A percentile compares a stretch with the other conserved stretches of the same genome.
Evolutionary conservation across 2,113 vertebrate species (phyloP).

Genomic region (Indri indri): DNA sequence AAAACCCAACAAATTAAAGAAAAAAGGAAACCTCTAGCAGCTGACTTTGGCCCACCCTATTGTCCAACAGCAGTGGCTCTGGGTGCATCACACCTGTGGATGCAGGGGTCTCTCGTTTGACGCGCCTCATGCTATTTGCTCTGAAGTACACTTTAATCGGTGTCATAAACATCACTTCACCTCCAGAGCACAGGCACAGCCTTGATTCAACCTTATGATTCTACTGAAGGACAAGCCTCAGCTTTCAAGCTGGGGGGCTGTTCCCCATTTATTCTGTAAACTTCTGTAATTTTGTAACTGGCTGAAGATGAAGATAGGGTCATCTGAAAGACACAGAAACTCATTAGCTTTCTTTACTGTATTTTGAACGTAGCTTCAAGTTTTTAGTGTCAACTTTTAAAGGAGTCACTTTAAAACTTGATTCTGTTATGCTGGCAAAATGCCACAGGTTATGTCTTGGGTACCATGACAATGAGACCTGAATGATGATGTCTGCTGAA

Average conservation of each 20-base stretch:
- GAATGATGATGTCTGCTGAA: background rate
- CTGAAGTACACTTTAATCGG: fast-evolving
- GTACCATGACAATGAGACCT: background rate
- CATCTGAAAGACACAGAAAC: background rate
- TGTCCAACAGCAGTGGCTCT: background rate
- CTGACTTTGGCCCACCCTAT: background rate
- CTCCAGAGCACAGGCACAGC: too few species aligned
- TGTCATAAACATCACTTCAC: background rate
- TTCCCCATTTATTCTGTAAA: background rate
- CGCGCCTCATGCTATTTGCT: background rate
- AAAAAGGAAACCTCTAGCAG: background rate
- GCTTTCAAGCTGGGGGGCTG: background rate
- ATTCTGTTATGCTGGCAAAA: background rate
- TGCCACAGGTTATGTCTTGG: background rate
- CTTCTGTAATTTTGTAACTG: background rate
- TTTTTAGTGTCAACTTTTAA: background rate
- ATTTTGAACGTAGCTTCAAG: background rate
- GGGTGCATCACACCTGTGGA: fast-evolving
- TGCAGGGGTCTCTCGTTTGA: background rate
- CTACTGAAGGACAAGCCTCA: background rate
- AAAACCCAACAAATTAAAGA: background rate
- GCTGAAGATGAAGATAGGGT: background rate
- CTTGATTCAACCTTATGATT: background rate
- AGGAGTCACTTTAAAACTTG: background rate
- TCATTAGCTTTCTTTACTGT: background rate